Evolutionary conservation across 2,113 vertebrate species (phyloP).

Genomic region (Emydocephalus ijimae): DNA sequence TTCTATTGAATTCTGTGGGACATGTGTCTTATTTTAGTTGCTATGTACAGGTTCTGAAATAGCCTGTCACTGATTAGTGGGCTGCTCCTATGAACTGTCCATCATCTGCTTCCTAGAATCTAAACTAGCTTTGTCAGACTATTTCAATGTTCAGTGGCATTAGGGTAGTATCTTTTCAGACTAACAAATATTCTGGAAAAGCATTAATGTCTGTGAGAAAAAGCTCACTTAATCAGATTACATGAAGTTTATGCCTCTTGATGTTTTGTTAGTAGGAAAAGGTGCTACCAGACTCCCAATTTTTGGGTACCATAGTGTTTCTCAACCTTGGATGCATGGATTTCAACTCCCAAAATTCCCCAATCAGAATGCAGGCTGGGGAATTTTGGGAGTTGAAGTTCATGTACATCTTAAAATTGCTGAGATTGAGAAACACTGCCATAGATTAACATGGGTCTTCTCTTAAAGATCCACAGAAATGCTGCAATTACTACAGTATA

Average conservation of each 20-base stretch:
- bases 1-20: neutral
- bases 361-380: neutral
- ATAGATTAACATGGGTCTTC: neutral
- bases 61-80: neutral
- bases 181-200: neutral
- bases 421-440: neutral
- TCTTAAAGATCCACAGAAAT: neutral
- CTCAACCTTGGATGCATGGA: neutral
- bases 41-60: neutral
- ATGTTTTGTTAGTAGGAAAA: neutral
- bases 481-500: neutral
- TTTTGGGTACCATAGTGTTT: neutral
- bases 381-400: neutral
- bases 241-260: neutral
- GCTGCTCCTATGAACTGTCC: neutral
- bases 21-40: neutral
- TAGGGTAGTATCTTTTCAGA: neutral
- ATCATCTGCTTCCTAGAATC: neutral
- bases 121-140: neutral
- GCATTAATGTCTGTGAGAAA: neutral
- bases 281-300: neutral
- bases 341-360: neutral
- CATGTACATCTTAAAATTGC: neutral
- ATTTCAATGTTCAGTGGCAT: neutral
- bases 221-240: neutral